Base-by-base conservation (phyloP, 2,113 vertebrate species). In the Phylloscopus whistleri region DNA sequence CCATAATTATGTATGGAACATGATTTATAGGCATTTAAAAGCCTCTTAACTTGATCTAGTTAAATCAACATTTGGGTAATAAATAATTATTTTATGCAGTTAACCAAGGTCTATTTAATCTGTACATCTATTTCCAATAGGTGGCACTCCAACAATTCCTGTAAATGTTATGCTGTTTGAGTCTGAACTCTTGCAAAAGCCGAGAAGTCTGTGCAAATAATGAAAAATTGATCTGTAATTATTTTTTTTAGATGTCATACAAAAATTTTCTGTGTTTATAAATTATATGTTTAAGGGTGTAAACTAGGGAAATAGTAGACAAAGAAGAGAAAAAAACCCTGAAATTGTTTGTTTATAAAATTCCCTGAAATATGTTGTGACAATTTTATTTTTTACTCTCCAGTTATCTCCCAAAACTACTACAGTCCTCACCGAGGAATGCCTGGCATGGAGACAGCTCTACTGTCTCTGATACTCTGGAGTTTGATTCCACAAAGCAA, bases 131-230 rank as follows among this genome's bases (percentile, higher is more conserved):
- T 80, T 93, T 90, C 78, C 95, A 83, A 59, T 80, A 95, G 91
- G 59, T 96, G 94, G 75, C 90, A 69, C 67, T 94, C 87, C 49
- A 90, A 23, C 62, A 94, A 51, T 73, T 95, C 80, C 74, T 80
- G 51, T 82, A 37, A 86, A 49, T 30, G 8, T 48, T 76, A 31
- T 0, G 1, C 46, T 52, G 5, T 35, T 72, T 31, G 14, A 84
- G 16, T n/a, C n/a, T 48, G 55, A 66, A 37, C 16, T 66, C 41
- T n/a, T 59, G 37, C 7, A 59, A 89, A 95, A 73, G 27, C 21
- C 68, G 31, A 91, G 8, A 11, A 44, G 3, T 44, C 43, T 51
- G 20, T 55, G 53, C 60, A 87, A 93, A 87, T 66, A 87, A 64
- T 49, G 41, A 91, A 95, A 94, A 84, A 35, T 16, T 68, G 16